Evolutionary conservation across 2,797 vertebrate species (phyloP).

Genomic region (Pseudochromis fuscus): DNA sequence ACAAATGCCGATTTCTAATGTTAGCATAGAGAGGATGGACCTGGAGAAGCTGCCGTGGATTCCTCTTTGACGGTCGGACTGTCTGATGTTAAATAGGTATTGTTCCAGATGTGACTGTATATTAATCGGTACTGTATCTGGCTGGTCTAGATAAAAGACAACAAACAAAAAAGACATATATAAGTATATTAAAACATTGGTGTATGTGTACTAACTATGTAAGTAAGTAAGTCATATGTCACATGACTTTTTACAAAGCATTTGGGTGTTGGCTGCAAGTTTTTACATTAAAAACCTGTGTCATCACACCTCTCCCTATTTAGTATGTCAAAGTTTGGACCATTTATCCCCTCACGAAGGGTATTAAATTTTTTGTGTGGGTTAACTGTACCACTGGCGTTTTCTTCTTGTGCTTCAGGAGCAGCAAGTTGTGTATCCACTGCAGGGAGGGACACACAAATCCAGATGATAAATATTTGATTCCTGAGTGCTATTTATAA

Average conservation of each 20-base stretch:
- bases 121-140: conserved; percentile 94
- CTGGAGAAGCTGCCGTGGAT: conserved; percentile 64
- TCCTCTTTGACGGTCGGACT: conserved; percentile 76
- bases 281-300: conserved; percentile 96
- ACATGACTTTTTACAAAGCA: conserved; percentile 88
- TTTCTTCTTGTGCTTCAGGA: conserved; percentile 61
- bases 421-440: conserved; percentile 22
- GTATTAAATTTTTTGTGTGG: conserved; percentile 88
- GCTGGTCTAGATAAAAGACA: conserved; percentile 95
- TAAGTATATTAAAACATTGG: conserved; percentile 89
- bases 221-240: conserved; percentile 87
- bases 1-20: conserved; percentile 78
- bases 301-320: conserved; percentile 82
- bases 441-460: conserved; percentile 37
- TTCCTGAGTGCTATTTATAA: conserved; percentile 72
- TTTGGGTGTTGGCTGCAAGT: conserved; percentile 89
- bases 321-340: conserved; percentile 84
- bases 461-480: conserved; percentile 74
- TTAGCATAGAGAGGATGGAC: conserved; percentile 72
- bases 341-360: conserved; percentile 83
- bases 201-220: conserved; percentile 92
- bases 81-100: conserved; percentile 86
- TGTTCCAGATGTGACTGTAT: conserved; percentile 90
- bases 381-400: conserved; percentile 77
- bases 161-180: conserved; percentile 86